These are phyloP conservation scores for Camponotus pennsylvanicus DNA, from an alignment of 1,140 invertebrate species.

Conservation along the genomic window DNA sequence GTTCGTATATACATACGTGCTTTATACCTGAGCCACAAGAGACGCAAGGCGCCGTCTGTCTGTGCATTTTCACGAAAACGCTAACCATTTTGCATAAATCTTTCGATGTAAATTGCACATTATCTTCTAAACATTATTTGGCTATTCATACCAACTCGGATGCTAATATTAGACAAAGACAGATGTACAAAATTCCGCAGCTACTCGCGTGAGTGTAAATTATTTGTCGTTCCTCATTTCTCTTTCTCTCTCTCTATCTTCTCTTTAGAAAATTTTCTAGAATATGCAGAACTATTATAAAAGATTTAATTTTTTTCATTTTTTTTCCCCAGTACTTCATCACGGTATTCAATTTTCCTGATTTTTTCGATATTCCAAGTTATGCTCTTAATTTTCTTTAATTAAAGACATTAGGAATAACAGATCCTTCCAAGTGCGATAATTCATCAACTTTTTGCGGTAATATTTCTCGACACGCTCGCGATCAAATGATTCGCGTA, in stretches of 20 bases:
- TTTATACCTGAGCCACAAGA: conserved; percentile 22
- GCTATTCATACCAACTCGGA: neutral
- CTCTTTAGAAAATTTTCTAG: too few relatives aligned
- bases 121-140: conserved; percentile 17
- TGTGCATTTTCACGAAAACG: conserved; percentile 19
- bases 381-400: neutral
- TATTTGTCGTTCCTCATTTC: neutral
- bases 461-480: neutral
- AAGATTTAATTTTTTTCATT: too few relatives aligned
- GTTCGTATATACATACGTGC: conserved; percentile 20
- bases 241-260: neutral
- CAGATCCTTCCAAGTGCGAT: neutral
- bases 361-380: neutral
- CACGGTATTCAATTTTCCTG: neutral
- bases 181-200: neutral
- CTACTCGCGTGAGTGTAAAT: neutral
- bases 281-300: too few relatives aligned
- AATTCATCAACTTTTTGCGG: conserved; percentile 1
- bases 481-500: conserved; percentile 11
- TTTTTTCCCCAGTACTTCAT: neutral
- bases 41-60: neutral
- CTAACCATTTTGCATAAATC: conserved; percentile 31
- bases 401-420: neutral
- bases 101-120: conserved; percentile 28
- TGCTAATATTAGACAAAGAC: neutral